These are phyloP conservation scores for Phalacrocorax carbo DNA, from an alignment of 2,113 vertebrate species.

Conservation along the genomic window DNA sequence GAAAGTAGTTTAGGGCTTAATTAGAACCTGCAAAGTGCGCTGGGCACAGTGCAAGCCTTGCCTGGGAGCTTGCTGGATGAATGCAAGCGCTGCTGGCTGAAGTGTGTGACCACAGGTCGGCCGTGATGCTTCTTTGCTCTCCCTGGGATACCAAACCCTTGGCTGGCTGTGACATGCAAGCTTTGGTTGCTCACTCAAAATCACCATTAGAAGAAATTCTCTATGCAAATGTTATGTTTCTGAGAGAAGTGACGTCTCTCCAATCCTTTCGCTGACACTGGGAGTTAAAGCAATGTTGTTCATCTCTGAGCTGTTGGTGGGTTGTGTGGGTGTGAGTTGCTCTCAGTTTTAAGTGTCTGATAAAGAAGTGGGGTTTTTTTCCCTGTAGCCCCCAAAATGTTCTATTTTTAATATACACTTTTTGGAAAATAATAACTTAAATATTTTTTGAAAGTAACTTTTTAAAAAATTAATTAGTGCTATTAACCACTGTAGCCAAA, in stretches of 20 bases:
- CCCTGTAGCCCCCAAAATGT: neutral
- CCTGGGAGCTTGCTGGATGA: neutral
- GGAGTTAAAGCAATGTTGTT: neutral
- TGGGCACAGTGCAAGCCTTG: neutral
- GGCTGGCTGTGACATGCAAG: neutral
- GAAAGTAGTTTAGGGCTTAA: neutral
- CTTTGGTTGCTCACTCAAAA: neutral
- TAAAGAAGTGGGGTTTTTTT: neutral
- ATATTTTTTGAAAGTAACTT: neutral
- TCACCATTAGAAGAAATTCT: neutral
- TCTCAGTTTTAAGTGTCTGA: neutral
- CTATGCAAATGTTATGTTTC: fast-evolving
- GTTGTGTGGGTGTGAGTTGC: neutral
- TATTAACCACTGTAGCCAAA: neutral
- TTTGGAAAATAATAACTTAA: neutral
- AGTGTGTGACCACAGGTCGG: neutral
- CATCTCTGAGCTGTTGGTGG: neutral
- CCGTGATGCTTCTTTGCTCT: neutral
- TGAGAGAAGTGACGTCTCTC: neutral
- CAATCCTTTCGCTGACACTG: neutral
- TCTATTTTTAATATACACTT: neutral
- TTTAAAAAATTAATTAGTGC: neutral
- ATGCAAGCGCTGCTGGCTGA: neutral
- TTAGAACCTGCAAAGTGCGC: neutral
- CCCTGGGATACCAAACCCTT: neutral